A percentile compares a stretch with the other conserved stretches of the same genome.
Conservation (phyloP, 2,888 invertebrate species). For the Heterodera filipjevi region DNA sequence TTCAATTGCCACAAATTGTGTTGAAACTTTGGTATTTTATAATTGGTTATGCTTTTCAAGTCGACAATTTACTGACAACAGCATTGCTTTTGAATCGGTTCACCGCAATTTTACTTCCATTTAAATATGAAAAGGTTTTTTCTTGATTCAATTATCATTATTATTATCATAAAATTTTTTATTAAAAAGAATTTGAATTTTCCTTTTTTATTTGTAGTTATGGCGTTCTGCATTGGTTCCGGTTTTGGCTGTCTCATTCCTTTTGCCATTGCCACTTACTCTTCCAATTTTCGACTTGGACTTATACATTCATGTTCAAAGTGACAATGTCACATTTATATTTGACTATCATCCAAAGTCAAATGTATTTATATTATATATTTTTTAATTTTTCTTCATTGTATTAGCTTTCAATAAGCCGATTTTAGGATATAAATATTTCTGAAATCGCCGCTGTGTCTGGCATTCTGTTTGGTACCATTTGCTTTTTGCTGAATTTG, state of each 20-base stretch:
- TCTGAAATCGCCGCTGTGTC: not conserved
- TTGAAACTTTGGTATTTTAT: not conserved
- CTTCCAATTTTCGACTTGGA: not conserved
- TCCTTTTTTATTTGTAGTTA: not conserved
- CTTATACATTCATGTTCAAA: not conserved
- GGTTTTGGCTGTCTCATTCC: not conserved
- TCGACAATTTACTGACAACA: constrained; percentile 14
- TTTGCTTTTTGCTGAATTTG: constrained; percentile 16
- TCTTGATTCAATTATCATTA: too few relatives aligned
- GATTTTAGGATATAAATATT: not conserved
- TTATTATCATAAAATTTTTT: not conserved
- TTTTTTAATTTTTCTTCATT: too few relatives aligned
- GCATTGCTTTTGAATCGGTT: not conserved
- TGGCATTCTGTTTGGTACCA: not conserved
- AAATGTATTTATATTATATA: too few relatives aligned
- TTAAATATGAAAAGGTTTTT: constrained; percentile 17
- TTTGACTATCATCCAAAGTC: not conserved
- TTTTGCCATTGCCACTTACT: not conserved
- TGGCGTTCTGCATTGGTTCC: not conserved
- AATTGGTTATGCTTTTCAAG: not conserved
- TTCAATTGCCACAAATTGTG: not conserved
- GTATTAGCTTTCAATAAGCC: too few relatives aligned
- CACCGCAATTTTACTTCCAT: constrained; percentile 2
- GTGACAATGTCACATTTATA: not conserved
- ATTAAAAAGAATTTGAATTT: not conserved